phyloP scores from a whole-genome alignment of 1,140 invertebrate genomes.

The Tetraneura akinire region DNA sequence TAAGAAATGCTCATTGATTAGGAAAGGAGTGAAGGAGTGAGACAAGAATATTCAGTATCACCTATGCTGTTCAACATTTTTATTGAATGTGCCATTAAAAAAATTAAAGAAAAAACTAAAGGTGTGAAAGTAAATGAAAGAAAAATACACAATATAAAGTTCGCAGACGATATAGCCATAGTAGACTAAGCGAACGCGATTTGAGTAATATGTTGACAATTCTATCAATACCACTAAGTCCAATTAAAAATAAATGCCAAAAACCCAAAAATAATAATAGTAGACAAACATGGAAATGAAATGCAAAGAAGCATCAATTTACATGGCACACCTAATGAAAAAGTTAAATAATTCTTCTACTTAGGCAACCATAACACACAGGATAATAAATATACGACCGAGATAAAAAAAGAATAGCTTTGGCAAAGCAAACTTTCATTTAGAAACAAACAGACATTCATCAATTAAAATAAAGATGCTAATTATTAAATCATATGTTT shows the following conservation, averaged over 20 bases:
- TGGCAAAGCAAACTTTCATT: not conserved
- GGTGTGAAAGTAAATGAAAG: not conserved
- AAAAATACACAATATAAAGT: not conserved
- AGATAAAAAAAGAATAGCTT: slow-evolving; percentile 1
- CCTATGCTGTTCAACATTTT: slow-evolving; percentile 51
- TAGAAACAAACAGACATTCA: not conserved
- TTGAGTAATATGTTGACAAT: slow-evolving; percentile 22
- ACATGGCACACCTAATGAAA: not conserved
- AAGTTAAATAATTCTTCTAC: slow-evolving; percentile 17
- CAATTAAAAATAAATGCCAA: slow-evolving; percentile 50
- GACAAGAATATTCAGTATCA: not conserved
- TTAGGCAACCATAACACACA: not conserved
- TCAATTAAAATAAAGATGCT: slow-evolving; percentile 2
- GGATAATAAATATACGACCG: not conserved
- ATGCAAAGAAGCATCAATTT: not conserved
- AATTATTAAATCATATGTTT: slow-evolving; percentile 22
- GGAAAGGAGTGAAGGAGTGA: too few species aligned
- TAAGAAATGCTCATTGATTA: not conserved
- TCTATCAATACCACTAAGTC: slow-evolving; percentile 13
- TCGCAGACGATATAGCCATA: slow-evolving; percentile 1
- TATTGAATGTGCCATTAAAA: slow-evolving; percentile 44
- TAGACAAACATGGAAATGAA: slow-evolving; percentile 23
- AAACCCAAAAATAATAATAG: slow-evolving; percentile 45
- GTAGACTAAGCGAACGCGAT: not conserved
- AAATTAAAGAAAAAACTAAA: slow-evolving; percentile 3